Percentiles rank a stretch among this genome's conserved stretches.
Conservation (phyloP, 1,140 invertebrate genomes). For the Zaprionus ghesquierei region DNA sequence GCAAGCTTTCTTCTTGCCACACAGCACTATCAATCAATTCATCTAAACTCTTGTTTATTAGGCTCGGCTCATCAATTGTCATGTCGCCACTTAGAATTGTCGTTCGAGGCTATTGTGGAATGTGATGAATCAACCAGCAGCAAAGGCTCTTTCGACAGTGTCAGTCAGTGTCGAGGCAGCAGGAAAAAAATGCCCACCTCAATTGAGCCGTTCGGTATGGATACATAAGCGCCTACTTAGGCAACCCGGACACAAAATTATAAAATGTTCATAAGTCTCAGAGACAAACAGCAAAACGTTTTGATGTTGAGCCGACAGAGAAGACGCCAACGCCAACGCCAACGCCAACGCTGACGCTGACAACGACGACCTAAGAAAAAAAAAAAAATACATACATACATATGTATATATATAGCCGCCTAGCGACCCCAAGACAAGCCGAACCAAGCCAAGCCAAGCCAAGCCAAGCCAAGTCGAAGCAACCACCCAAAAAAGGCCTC, state of each 20-base stretch:
- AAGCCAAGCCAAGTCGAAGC: conserved; percentile 12
- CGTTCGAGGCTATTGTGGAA: conserved; percentile 10
- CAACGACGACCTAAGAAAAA: conserved; percentile 1
- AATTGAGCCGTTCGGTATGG: conserved; percentile 23
- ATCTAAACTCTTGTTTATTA: conserved; percentile 17
- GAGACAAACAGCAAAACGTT: conserved; percentile 54
- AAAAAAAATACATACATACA: not conserved
- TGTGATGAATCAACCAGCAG: conserved; percentile 24
- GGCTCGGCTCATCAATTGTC: conserved; percentile 3
- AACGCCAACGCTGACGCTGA: conserved; percentile 3
- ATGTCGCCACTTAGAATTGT: conserved; percentile 17
- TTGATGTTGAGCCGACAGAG: conserved; percentile 61
- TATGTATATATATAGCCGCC: conserved; percentile 8
- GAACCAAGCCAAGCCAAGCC: conserved; percentile 21
- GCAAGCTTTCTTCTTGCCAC: not conserved
- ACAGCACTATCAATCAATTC: conserved; percentile 12
- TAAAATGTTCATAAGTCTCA: conserved; percentile 53
- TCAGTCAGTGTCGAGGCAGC: not conserved
- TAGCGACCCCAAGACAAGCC: conserved; percentile 24
- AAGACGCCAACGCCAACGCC: conserved; percentile 15
- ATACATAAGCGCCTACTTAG: conserved; percentile 47
- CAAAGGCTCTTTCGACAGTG: too few species aligned
- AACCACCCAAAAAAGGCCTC: conserved; percentile 19
- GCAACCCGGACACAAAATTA: conserved; percentile 56
- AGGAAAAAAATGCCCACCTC: conserved; percentile 7